Evolutionary conservation across 2,113 vertebrate genomes (phyloP).

Genomic region (Oenanthe oenanthe): DNA sequence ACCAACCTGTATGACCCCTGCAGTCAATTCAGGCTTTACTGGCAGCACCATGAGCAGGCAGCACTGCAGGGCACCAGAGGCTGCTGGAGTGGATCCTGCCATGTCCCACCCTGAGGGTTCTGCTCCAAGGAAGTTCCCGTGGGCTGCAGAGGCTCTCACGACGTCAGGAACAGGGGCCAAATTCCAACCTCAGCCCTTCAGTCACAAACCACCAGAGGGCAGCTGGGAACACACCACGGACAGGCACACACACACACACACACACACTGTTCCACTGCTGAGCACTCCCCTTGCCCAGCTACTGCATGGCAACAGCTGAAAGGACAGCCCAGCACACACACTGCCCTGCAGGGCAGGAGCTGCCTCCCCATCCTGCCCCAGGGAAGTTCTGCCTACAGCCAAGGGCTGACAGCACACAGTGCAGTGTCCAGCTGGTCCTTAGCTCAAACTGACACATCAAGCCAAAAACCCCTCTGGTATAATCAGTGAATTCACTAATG

Average conservation of each 20-base stretch:
- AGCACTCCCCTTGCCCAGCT: not conserved
- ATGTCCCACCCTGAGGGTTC: fast-evolving
- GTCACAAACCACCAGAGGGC: slow-evolving; percentile 23
- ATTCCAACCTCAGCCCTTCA: not conserved
- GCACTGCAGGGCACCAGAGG: fast-evolving
- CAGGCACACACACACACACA: fast-evolving
- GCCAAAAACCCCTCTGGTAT: not conserved
- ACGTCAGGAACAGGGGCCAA: not conserved
- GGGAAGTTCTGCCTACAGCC: not conserved
- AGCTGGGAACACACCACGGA: not conserved
- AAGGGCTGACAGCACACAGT: not conserved
- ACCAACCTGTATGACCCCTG: not conserved
- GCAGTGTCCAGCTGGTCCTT: fast-evolving
- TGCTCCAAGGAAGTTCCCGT: fast-evolving
- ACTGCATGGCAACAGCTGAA: not conserved
- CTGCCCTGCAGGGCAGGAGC: too few relatives aligned
- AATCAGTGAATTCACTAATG: not conserved
- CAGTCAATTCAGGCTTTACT: fast-evolving
- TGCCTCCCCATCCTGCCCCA: fast-evolving
- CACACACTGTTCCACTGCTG: not conserved
- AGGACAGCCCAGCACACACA: too few relatives aligned
- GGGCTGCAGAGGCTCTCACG: not conserved
- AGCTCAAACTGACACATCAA: not conserved
- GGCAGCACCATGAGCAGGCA: not conserved
- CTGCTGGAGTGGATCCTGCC: not conserved